A percentile compares a stretch with the other conserved stretches of the same genome.
Conservation (phyloP, 2,888 invertebrate genomes). For the Calliopum simillimum region DNA sequence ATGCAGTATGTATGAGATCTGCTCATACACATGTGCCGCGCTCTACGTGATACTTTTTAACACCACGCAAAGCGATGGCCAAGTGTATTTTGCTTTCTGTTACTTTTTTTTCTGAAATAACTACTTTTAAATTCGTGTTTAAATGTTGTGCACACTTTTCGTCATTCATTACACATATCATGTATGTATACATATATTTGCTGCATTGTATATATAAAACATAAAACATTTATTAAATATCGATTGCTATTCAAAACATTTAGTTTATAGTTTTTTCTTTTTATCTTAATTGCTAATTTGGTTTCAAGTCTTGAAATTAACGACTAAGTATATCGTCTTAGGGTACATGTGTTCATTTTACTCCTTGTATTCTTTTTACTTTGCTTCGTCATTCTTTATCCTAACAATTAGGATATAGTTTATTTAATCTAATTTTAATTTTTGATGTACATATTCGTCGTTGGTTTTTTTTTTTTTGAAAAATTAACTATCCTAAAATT, state of each 20-base stretch:
- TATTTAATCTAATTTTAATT: conserved; percentile 6
- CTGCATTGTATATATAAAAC: conserved; percentile 37
- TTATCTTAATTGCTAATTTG: conserved; percentile 30
- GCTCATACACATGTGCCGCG: too few species aligned
- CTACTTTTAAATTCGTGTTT: conserved; percentile 60
- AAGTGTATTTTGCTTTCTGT: too few species aligned
- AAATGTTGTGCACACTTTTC: conserved; percentile 8
- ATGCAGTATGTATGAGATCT: too few species aligned
- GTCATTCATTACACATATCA: conserved; percentile 30
- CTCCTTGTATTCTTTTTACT: conserved; percentile 1
- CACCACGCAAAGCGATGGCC: too few species aligned
- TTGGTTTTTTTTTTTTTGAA: conserved; percentile 34
- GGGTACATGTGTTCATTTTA: not conserved
- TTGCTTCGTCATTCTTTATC: conserved; percentile 25
- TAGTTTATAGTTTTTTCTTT: conserved; percentile 21
- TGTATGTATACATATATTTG: conserved; percentile 31
- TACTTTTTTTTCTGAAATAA: not conserved
- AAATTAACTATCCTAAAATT: conserved; percentile 53
- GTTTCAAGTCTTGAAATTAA: conserved; percentile 39
- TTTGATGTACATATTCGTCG: conserved; percentile 14
- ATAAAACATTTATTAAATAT: conserved; percentile 9
- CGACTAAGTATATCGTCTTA: conserved; percentile 3
- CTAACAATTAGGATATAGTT: not conserved
- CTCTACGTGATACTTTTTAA: too few species aligned
- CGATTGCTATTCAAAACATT: conserved; percentile 20